These are phyloP conservation scores for Theropithecus gelada DNA, from an alignment of 2,113 vertebrate genomes.

Conservation along the genomic window DNA sequence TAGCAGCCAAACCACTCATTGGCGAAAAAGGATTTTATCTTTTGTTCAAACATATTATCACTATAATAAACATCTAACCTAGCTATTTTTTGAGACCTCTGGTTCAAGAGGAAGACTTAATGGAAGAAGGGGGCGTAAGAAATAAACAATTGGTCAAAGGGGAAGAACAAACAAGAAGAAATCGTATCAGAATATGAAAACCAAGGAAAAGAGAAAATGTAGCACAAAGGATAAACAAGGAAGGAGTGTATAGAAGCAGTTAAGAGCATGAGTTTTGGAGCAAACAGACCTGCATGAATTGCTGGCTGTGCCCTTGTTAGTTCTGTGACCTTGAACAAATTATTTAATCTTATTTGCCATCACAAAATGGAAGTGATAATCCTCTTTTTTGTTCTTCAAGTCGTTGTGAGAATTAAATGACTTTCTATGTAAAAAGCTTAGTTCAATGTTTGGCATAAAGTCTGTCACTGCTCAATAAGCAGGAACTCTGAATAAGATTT, in stretches of 20 bases:
- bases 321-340: background rate
- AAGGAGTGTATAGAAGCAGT: fast-evolving
- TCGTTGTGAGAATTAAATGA: background rate
- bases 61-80: conserved; percentile 67
- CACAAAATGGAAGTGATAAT: background rate
- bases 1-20: conserved; percentile 61
- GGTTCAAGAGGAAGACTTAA: conserved; percentile 70
- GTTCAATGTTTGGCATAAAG: background rate
- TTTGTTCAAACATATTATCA: conserved; percentile 63
- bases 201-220: background rate
- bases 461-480: background rate
- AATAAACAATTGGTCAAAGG: background rate
- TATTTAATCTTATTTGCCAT: background rate
- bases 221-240: background rate
- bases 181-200: conserved; percentile 18
- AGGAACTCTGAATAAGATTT: background rate
- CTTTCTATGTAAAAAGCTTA: background rate
- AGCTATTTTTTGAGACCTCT: conserved; percentile 68
- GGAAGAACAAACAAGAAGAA: background rate
- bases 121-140: background rate
- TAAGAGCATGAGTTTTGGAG: background rate
- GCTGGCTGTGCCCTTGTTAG: background rate
- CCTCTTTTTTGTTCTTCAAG: background rate
- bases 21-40: conserved; percentile 61
- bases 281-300: no score